Evolutionary conservation across 53 echinoderm and acorn worm species (phyloP), one percentile per base, ranked within the genome.

Genomic region (Holothuria leucospilota): DNA sequence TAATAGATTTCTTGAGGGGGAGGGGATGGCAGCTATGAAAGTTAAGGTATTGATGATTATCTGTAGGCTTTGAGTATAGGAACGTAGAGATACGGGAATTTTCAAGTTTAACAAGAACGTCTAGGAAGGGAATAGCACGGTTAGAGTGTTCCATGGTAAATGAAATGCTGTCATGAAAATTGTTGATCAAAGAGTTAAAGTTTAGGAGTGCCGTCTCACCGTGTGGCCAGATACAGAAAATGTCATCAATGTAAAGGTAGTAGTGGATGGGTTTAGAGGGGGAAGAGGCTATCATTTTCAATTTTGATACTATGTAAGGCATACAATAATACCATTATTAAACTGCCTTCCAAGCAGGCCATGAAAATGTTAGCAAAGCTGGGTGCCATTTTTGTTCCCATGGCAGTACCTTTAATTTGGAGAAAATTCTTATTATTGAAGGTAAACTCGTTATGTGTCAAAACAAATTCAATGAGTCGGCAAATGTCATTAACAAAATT

Each of bases 131-230:
- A 63, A 63, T 63, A 13, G 63, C 63, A 63, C 63, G 12, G 63
- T 63, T 63, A 63, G 63, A 63, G 63, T 63, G 12, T 63, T 63
- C 63, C 5, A 63, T 63, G 63, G 63, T 63, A 63, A 63, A 63
- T 63, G 63, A 63, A 63, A 63, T 63, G 12, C 63, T 63, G 63
- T 63, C 63, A 63, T 63, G 63, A 63, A 63, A 63, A 63, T 63
- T 63, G 63, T 63, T 63, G 63, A 63, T 63, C 12, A 63, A 63
- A 63, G 63, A 63, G 63, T 63, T 5, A 63, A 63, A 63, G 63
- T 63, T 63, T 71, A 11, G 71, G 29, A 71, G 71, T 71, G 28
- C 71, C 23, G 29, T 28, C 29, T 38, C 29, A 29, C 71, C 71
- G 26, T 71, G 71, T n/a, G 29, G 29, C 71, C 71, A 71, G 39